Conservation (phyloP, 2,797 vertebrate genomes). For the Poecile montanus region DNA sequence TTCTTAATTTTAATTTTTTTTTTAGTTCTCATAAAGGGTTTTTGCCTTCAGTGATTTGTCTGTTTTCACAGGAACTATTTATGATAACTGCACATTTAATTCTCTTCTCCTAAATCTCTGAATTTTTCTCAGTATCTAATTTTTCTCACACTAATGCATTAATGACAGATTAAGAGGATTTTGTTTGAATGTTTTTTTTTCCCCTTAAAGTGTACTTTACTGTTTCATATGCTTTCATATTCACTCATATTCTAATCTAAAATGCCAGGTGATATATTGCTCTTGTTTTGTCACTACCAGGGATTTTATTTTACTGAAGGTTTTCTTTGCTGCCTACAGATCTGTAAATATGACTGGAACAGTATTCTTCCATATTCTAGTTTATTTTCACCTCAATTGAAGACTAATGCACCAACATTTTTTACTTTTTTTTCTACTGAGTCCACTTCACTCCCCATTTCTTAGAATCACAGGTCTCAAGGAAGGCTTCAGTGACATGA, state of each 20-base stretch:
- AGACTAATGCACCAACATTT: fast-evolving
- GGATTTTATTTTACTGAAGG: not conserved
- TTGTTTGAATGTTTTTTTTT: fast-evolving
- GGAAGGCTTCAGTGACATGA: not conserved
- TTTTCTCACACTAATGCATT: not conserved
- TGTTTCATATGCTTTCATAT: not conserved
- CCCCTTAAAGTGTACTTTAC: not conserved
- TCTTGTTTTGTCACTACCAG: not conserved
- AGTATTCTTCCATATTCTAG: not conserved
- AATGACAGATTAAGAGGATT: not conserved
- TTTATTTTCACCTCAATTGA: not conserved
- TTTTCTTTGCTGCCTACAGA: not conserved
- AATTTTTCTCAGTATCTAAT: not conserved
- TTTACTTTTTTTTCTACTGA: not conserved
- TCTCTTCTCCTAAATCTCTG: not conserved
- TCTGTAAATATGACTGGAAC: not conserved
- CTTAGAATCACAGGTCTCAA: not conserved
- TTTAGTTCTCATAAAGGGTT: not conserved
- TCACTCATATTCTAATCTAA: not conserved
- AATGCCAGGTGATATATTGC: not conserved
- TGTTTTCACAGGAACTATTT: not conserved
- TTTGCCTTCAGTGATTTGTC: not conserved
- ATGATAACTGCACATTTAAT: not conserved
- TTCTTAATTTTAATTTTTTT: not conserved
- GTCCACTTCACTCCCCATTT: not conserved